Evolutionary conservation across 2,797 vertebrate species (phyloP).

Genomic region (Gymnothorax javanicus): DNA sequence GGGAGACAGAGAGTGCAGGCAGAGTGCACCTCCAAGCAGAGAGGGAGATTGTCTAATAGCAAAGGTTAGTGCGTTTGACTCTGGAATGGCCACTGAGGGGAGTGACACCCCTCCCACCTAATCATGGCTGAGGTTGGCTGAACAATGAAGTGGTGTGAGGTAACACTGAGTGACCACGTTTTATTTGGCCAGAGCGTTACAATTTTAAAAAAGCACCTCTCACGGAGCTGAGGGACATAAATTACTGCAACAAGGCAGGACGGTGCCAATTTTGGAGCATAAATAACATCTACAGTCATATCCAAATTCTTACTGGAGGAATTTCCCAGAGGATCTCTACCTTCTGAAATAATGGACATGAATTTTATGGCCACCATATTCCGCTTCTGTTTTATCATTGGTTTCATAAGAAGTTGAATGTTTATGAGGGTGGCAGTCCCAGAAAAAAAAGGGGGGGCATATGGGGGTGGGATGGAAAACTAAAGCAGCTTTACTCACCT

Average conservation of each 20-base stretch:
- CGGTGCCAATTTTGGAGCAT: conserved; percentile 1
- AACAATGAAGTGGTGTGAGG: neutral
- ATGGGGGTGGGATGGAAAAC: neutral
- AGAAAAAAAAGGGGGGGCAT: neutral
- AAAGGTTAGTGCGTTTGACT: conserved; percentile 50
- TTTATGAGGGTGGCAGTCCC: neutral
- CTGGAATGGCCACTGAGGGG: conserved; percentile 20
- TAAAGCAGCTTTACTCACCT: neutral
- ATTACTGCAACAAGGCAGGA: conserved; percentile 21
- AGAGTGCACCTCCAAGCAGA: neutral
- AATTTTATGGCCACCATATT: conserved; percentile 51
- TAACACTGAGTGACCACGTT: neutral
- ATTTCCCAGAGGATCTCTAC: conserved; percentile 35
- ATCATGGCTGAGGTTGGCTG: neutral
- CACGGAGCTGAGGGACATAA: conserved; percentile 12
- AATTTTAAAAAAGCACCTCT: conserved; percentile 12
- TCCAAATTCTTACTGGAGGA: conserved; percentile 17
- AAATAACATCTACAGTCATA: conserved; percentile 24
- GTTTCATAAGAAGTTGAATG: neutral
- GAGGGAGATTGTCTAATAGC: conserved; percentile 33
- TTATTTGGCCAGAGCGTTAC: neutral
- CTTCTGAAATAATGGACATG: conserved; percentile 64
- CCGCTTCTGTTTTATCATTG: conserved; percentile 11
- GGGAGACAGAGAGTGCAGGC: neutral
- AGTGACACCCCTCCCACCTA: neutral